A percentile compares a stretch with the other conserved stretches of the same genome.
Evolutionary conservation across 2,888 invertebrate species (phyloP).

Genomic region (Cartodere bifasciata): DNA sequence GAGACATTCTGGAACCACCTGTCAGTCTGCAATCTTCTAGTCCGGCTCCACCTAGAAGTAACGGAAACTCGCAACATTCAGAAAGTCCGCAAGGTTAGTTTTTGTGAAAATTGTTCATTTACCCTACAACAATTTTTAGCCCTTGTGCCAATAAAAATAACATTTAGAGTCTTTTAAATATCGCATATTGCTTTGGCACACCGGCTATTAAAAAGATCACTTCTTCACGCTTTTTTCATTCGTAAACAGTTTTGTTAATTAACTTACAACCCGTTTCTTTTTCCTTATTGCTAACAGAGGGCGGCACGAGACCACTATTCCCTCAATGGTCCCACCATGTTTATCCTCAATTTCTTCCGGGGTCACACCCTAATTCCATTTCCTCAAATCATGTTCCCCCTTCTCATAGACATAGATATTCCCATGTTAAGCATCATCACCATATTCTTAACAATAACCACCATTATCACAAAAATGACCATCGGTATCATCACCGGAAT

Average conservation of each 20-base stretch:
- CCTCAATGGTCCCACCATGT: constrained; percentile 94
- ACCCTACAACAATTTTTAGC: no score
- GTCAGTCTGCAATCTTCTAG: constrained; percentile 55
- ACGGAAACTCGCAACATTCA: constrained; percentile 40
- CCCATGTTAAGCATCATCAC: constrained; percentile 42
- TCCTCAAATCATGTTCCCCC: constrained; percentile 36
- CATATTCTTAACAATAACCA: constrained; percentile 48
- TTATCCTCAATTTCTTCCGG: constrained; percentile 87
- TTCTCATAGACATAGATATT: constrained; percentile 31
- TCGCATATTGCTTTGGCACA: no score
- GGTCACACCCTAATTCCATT: constrained; percentile 67
- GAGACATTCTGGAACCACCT: constrained; percentile 96
- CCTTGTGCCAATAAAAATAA: no score
- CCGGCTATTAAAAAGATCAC: no score
- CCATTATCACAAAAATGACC: constrained; percentile 43
- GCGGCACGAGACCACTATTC: constrained; percentile 70
- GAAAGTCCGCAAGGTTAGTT: constrained; percentile 47
- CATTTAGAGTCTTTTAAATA: no score
- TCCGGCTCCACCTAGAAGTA: constrained; percentile 43
- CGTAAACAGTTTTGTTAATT: no score
- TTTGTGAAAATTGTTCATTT: no score
- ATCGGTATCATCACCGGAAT: constrained; percentile 49
- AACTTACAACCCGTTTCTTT: no score
- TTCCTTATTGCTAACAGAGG: no score
- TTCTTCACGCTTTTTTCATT: no score